Percentiles rank a stretch among this genome's conserved stretches.
These are phyloP conservation scores for Gambusia yucatana DNA, from an alignment of 2,797 vertebrate genomes.

Conservation along the genomic window DNA sequence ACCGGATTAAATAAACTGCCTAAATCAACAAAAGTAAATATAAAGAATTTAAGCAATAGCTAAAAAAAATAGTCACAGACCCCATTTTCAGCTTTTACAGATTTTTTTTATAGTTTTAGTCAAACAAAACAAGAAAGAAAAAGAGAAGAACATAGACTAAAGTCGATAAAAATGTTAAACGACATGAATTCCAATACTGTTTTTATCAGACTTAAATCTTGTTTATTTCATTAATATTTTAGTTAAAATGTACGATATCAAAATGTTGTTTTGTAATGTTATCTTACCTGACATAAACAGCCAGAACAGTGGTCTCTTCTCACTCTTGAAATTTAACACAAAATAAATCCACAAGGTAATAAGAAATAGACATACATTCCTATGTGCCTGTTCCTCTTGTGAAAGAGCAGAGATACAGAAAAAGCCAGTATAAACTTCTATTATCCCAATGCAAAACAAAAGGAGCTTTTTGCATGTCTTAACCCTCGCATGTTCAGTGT, in stretches of 20 bases:
- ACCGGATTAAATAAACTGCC: background rate
- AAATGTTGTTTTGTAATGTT: background rate
- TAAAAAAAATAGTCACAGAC: background rate
- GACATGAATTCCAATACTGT: background rate
- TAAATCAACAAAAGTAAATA: background rate
- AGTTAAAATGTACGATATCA: background rate
- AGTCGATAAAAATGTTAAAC: background rate
- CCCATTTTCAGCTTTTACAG: background rate
- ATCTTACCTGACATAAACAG: background rate
- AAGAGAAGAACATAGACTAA: background rate
- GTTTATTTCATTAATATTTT: background rate
- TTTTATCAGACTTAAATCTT: background rate
- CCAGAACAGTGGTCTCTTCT: background rate
- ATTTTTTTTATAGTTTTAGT: background rate
- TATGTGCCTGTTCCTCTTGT: background rate
- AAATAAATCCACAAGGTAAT: background rate
- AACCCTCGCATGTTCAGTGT: background rate
- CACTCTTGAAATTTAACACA: background rate
- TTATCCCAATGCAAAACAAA: background rate
- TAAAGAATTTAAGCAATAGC: background rate
- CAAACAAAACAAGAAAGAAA: background rate
- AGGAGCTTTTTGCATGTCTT: background rate
- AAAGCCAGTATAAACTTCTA: background rate
- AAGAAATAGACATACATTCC: background rate
- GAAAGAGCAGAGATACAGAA: background rate